Base-by-base conservation (phyloP, 92 coral and sea anemone genomes). In the Epizoanthus stellaris region DNA sequence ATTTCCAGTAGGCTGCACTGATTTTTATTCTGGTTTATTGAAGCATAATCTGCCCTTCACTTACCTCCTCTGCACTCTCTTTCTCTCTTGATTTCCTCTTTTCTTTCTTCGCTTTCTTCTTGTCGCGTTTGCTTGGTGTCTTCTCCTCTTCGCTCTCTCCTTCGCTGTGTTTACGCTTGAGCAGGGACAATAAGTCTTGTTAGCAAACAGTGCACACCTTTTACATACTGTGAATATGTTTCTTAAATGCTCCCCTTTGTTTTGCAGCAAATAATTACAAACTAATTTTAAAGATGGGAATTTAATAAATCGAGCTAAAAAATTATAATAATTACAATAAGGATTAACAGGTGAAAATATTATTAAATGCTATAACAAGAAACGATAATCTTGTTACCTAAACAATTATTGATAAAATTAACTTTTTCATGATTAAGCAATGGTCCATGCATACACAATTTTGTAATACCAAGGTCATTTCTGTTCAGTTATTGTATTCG, bases 71-170 rank as follows among this genome's bases (percentile, higher is more conserved):
- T 10, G 6, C 59, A 72, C 60, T 17, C 34, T 45, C 60, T 45
- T 72, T 72, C 36, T 68, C 73, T 68, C 30, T 36, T 38, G 77
- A 72, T 72, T 72, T 72, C 17, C 58, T 43, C 15, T 72, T 72
- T 72, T 72, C 77, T 72, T 72, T 72, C 39, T 72, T 72, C 5
- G 10, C 17, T 72, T 72, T 72, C 77, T 72, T 72, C 17, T 72
- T 72, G 13, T 72, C 77, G 1, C 14, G 30, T 15, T 72, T 72
- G 58, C 34, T 72, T 3, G 60, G 59, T 72, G 77, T 72, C 13
- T 72, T 72, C 60, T 72, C 77, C 77, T 72, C 77, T 43, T 57
- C 59, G 21, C 77, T 72, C 0, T 72, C 77, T 19, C 52, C 77
- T 8, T 72, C 77, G 8, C 77, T 72, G 60, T 72, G 59, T 34